Conservation (phyloP, 2,888 invertebrate genomes). For the Hemithea aestivaria region DNA sequence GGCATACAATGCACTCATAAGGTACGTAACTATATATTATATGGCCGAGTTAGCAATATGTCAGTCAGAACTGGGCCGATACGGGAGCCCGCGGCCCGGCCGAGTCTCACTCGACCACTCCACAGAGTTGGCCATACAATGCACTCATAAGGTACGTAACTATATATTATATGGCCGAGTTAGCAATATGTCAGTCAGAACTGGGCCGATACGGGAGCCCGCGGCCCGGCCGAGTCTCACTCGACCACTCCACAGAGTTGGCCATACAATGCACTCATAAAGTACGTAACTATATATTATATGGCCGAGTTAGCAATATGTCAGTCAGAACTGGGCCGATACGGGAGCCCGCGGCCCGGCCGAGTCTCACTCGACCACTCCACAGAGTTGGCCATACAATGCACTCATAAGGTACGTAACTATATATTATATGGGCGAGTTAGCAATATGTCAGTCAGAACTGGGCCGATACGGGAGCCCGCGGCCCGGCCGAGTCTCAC, state of each 20-base stretch:
- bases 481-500: constrained; percentile 47
- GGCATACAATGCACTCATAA: too few species aligned
- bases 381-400: constrained; percentile 50
- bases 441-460: constrained; percentile 43
- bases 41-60: constrained; percentile 48
- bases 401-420: constrained; percentile 51
- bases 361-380: constrained; percentile 49
- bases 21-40: too few species aligned
- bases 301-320: not conserved
- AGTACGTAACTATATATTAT: constrained; percentile 37
- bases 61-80: constrained; percentile 49
- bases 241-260: constrained; percentile 48
- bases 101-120: constrained; percentile 50
- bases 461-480: constrained; percentile 59
- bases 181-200: not conserved
- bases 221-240: too few species aligned
- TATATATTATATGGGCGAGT: constrained; percentile 34
- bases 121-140: constrained; percentile 50
- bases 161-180: too few species aligned
- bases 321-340: not conserved
- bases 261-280: constrained; percentile 58
- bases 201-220: too few species aligned
- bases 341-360: too few species aligned
- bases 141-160: constrained; percentile 51
- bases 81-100: constrained; percentile 50